These are phyloP conservation scores for Hyposoter didymator DNA, from an alignment of 2,888 invertebrate species.

Conservation along the genomic window DNA sequence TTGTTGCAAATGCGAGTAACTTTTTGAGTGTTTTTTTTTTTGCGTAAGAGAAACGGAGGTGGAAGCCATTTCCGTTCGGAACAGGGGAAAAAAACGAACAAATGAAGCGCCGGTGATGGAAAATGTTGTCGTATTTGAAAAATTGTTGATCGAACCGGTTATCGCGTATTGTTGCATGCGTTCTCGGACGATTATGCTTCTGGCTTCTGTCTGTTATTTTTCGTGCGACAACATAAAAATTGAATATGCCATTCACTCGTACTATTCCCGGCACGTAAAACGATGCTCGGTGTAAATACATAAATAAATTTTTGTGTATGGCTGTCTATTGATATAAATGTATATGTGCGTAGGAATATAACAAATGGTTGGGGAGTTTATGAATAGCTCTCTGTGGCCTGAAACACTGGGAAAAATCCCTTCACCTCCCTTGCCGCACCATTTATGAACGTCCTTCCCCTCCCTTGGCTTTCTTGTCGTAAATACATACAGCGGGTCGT, in stretches of 20 bases:
- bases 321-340: not conserved
- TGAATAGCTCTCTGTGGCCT: conserved; percentile 13
- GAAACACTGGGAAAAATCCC: not conserved
- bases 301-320: conserved; percentile 25
- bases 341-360: conserved; percentile 17
- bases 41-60: not conserved
- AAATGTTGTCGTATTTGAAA: conserved; percentile 51
- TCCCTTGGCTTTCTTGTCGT: not conserved
- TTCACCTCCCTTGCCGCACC: not conserved
- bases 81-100: not conserved
- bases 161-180: conserved; percentile 1
- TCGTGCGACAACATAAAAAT: conserved; percentile 48
- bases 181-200: conserved; percentile 18
- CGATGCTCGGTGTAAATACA: conserved; percentile 24
- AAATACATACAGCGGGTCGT: conserved; percentile 9
- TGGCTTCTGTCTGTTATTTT: conserved; percentile 19
- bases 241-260: conserved; percentile 38
- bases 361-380: conserved; percentile 18
- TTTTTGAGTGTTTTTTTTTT: not conserved
- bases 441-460: not conserved
- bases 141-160: conserved; percentile 18
- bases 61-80: not conserved
- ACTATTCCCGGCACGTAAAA: conserved; percentile 26
- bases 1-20: not conserved
- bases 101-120: not conserved